Evolutionary conservation across 2,888 invertebrate genomes (phyloP).

Genomic region (Epinotia nisella): DNA sequence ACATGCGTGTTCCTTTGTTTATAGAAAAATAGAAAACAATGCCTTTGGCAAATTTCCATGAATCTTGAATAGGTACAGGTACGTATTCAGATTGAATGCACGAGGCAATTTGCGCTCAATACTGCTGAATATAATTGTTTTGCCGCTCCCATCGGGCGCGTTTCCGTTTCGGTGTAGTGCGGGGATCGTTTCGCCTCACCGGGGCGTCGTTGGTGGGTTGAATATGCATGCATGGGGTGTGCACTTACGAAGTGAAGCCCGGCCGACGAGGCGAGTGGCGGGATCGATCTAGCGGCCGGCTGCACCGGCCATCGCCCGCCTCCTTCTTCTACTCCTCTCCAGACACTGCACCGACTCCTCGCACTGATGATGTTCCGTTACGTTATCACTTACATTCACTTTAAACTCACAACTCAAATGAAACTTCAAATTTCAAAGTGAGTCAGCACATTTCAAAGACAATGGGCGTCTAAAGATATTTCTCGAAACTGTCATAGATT

Average conservation of each 20-base stretch:
- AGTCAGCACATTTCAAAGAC: background rate
- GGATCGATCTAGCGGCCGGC: conserved; percentile 77
- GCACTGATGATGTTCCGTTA: conserved; percentile 37
- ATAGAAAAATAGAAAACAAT: conserved; percentile 59
- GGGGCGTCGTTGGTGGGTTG: conserved; percentile 25
- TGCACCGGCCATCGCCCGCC: conserved; percentile 59
- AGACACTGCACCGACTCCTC: conserved; percentile 53
- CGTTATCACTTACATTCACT: conserved; percentile 21
- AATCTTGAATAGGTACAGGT: conserved; percentile 22
- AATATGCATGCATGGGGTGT: conserved; percentile 52
- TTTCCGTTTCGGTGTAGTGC: conserved; percentile 37
- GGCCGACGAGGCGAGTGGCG: conserved; percentile 55
- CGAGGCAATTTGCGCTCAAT: conserved; percentile 37
- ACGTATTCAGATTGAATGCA: conserved; percentile 38
- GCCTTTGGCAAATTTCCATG: conserved; percentile 58
- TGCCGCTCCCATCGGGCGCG: conserved; percentile 31
- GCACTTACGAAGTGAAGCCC: conserved; percentile 68
- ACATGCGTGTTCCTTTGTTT: conserved; percentile 51
- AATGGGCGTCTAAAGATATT: background rate
- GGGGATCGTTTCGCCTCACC: conserved; percentile 10
- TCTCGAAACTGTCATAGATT: background rate
- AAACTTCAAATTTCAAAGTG: background rate
- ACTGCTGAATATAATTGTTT: conserved; percentile 35
- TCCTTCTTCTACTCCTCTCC: conserved; percentile 55
- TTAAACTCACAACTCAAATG: background rate